These are phyloP conservation scores for Sebastes steindachneri DNA, from an alignment of 2,797 vertebrate species.

Conservation along the genomic window DNA sequence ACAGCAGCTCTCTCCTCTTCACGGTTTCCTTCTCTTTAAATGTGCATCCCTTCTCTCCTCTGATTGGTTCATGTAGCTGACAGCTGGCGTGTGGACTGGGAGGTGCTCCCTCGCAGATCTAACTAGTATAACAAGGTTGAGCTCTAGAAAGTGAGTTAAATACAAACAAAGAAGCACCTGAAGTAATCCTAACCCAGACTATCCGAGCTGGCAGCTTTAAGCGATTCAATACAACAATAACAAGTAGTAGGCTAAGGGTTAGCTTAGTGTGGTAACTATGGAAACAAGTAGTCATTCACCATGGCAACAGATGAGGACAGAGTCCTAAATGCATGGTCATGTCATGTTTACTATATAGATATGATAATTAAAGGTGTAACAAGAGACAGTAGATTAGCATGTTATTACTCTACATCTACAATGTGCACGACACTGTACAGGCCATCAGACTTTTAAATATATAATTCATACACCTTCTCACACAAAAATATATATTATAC, in stretches of 20 bases:
- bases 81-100: neutral
- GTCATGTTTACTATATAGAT: neutral
- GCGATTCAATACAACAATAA: no score
- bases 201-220: neutral
- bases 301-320: neutral
- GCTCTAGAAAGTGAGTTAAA: neutral
- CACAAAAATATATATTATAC: no score
- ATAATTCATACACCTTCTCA: no score
- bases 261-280: neutral
- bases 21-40: neutral
- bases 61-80: conserved; percentile 18
- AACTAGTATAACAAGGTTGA: neutral
- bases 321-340: neutral
- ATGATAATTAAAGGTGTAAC: neutral
- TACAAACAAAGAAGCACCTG: neutral
- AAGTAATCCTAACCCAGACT: neutral
- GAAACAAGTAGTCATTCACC: neutral
- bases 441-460: no score
- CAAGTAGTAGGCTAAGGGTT: neutral
- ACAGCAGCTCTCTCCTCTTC: rapidly evolving
- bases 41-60: neutral
- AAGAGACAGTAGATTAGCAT: no score
- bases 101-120: no score
- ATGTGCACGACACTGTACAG: neutral
- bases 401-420: neutral